Evolutionary conservation across 2,888 invertebrate species (phyloP), one percentile per base, ranked within the genome.

Genomic region (Drepana falcataria): DNA sequence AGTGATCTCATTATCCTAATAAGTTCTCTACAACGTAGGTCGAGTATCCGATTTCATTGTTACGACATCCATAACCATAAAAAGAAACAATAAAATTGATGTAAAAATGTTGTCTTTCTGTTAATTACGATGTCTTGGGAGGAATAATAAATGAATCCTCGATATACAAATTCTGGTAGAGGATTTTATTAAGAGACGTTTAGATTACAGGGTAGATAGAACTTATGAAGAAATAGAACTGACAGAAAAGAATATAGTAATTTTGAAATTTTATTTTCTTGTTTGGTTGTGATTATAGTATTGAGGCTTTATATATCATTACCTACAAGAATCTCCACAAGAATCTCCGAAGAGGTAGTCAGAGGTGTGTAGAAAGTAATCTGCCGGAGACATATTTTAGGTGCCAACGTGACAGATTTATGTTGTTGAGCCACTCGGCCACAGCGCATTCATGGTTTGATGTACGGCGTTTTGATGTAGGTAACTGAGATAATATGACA

Each of bases 111-210:
- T 34, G 51, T 51, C 40, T 40, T 37, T 37, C 21, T 34, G 33
- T 41, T 51, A 51, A 51, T 51, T 51, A 41, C 40, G 40, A 51
- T 33, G 41, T 51, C 51, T 51, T 40, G 48, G 48, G 35, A 54
- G 51, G 53, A 49, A 63, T 64, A 66, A 65, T 62, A 68, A 68
- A 67, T 67, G 66, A 57, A 65, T 64, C 52, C 54, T 64, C 64
- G 59, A 61, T 66, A 71, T 71, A 70, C 63, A 71, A 71, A 71
- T 69, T 70, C 66, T 64, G 60, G 59, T 68, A 61, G 62, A 64
- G 70, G 70, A 70, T 71, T 69, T 61, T 66, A 70, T 70, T 71
- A 70, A 72, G 65, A 69, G 68, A 63, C 71, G 71, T 69, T 71
- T 71, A 72, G 72, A 71, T 71, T 72, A 71, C 63, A 66, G 68